Evolutionary conservation across 2,113 vertebrate species (phyloP), one percentile per base, ranked within the genome.

Genomic region (Lichenostomus cassidix): DNA sequence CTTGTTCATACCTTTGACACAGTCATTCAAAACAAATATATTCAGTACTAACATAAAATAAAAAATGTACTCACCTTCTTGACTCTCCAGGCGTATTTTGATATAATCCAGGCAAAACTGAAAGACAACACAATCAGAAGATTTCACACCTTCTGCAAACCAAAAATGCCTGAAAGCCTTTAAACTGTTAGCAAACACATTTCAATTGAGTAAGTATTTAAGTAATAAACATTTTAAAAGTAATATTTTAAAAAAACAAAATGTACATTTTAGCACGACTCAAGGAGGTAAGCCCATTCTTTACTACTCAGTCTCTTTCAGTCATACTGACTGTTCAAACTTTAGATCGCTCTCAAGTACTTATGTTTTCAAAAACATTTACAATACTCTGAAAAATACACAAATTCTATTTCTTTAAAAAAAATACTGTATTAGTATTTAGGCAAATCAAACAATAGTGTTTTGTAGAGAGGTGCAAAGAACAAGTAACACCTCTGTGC

Each of bases 61-160:
- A 87, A 95, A 93, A 9, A 77, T 15, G 13, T 20, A 68, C 89
- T 92, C 52, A 96, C 96, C 96, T 62, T 93, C 91, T 97, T 98
- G 98, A 99, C 99, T 98, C 98, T 99, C 98, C 25, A 99, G 98
- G 41, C 98, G 98, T 97, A 99, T 98, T 97, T 98, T 98, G 96
- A 99, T 99, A 95, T 97, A 97, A 62, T 99, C 99, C 74, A 99
- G 97, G 94, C 98, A 98, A 97, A 99, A 99, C 99, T 99, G 91
- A 96, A 96, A 94, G 94, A 73, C 46, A 96, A 86, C 33, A 84
- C 11, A 78, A 55, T 10, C 84, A 0, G 39, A 83, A 84, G 53
- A 46, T 53, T 79, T 84, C 29, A 58, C 5, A 35, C 47, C 28
- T 42, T 65, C 59, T 78, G 44, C 37, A 68, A 84, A 90, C 13